Percentiles rank a stretch among this genome's conserved stretches.
Evolutionary conservation across 2,888 invertebrate species (phyloP).

Genomic region (Ornithoptera alexandrae): DNA sequence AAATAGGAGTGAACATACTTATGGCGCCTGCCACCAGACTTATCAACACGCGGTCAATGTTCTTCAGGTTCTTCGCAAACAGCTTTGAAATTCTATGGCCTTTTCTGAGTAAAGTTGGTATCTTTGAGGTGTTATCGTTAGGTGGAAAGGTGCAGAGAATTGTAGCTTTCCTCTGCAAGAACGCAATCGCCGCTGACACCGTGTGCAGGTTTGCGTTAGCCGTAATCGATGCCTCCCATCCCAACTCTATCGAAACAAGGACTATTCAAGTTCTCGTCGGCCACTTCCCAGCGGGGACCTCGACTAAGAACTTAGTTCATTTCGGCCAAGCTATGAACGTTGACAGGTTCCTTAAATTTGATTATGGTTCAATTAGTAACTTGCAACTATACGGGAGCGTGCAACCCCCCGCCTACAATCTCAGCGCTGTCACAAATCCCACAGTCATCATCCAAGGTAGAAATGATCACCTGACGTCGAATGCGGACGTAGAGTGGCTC

Average conservation of each 20-base stretch:
- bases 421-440: slow-evolving; percentile 51
- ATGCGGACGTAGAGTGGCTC: slow-evolving; percentile 78
- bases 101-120: slow-evolving; percentile 39
- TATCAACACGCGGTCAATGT: slow-evolving; percentile 58
- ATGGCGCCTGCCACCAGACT: slow-evolving; percentile 82
- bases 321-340: slow-evolving; percentile 55
- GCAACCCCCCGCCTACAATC: slow-evolving; percentile 51
- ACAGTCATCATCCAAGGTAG: slow-evolving; percentile 54
- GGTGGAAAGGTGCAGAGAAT: slow-evolving; percentile 52
- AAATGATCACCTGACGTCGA: slow-evolving; percentile 81
- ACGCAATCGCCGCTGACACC: slow-evolving; percentile 39
- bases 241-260: slow-evolving; percentile 50
- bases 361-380: slow-evolving; percentile 54
- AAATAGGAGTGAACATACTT: slow-evolving; percentile 80
- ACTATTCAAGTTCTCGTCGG: slow-evolving; percentile 48
- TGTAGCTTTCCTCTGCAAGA: slow-evolving; percentile 51
- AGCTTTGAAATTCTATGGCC: slow-evolving; percentile 39
- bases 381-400: slow-evolving; percentile 48
- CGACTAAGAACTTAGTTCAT: slow-evolving; percentile 52
- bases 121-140: slow-evolving; percentile 52
- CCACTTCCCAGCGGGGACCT: slow-evolving; percentile 61
- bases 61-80: slow-evolving; percentile 39
- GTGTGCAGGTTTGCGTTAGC: slow-evolving; percentile 38
- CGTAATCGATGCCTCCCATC: slow-evolving; percentile 49
- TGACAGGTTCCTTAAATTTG: slow-evolving; percentile 52